These are phyloP conservation scores for Cataglyphis altisquamis DNA, from an alignment of 2,888 invertebrate species.

Conservation along the genomic window DNA sequence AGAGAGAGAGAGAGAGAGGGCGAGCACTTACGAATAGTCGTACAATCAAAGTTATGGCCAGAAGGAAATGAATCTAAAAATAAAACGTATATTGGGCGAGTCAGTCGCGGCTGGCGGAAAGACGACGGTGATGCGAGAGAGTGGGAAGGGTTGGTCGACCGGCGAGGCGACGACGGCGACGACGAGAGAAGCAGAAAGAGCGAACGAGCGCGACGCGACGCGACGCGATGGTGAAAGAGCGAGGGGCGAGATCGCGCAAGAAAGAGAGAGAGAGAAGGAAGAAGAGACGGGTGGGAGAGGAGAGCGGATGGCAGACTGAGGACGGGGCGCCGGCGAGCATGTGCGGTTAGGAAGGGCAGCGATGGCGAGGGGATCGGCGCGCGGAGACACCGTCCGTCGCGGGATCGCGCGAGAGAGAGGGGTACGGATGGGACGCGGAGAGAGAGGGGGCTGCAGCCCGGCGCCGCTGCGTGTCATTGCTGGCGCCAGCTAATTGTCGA, in stretches of 20 bases:
- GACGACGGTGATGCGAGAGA: conserved; percentile 28
- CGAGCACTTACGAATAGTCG: conserved; percentile 72
- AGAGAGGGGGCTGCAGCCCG: conserved; percentile 70
- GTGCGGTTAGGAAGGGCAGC: conserved; percentile 64
- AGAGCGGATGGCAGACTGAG: conserved; percentile 55
- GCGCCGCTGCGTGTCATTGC: conserved; percentile 85
- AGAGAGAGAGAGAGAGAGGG: neutral
- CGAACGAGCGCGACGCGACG: conserved; percentile 29
- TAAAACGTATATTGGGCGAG: conserved; percentile 81
- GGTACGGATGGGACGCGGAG: conserved; percentile 45
- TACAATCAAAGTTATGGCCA: conserved; percentile 78
- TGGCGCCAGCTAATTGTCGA: conserved; percentile 85
- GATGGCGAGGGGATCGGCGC: conserved; percentile 54
- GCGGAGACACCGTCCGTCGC: conserved; percentile 37
- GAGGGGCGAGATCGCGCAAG: conserved; percentile 13
- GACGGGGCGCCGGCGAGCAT: conserved; percentile 69
- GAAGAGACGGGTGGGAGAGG: neutral
- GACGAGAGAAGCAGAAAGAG: conserved; percentile 29
- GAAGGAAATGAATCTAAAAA: conserved; percentile 83
- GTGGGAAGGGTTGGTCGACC: conserved; percentile 45
- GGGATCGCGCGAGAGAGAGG: conserved; percentile 25
- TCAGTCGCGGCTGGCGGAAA: conserved; percentile 70
- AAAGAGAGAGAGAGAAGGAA: neutral
- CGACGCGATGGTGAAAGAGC: conserved; percentile 46
- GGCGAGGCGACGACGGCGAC: conserved; percentile 19